These are phyloP conservation scores for Hippocampus guttulatus DNA, from an alignment of 2,113 vertebrate species.

Conservation along the genomic window DNA sequence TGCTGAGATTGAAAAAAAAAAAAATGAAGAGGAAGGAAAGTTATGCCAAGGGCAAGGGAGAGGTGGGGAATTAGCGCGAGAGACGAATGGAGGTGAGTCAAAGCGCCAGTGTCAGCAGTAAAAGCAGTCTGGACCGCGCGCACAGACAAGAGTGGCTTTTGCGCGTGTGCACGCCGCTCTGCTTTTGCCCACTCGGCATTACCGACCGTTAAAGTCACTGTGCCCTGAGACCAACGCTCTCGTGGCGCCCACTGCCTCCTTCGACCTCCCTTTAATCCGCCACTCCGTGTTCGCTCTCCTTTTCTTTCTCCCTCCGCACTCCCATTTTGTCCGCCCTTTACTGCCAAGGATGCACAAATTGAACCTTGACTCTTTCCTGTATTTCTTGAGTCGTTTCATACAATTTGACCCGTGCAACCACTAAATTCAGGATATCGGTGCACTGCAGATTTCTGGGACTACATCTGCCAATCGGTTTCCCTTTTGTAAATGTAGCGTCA, in stretches of 20 bases:
- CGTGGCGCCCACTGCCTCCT: slow-evolving; percentile 14
- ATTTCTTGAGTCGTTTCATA: background rate
- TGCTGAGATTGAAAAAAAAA: slow-evolving; percentile 11
- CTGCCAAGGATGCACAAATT: slow-evolving; percentile 1
- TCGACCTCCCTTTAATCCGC: slow-evolving; percentile 14
- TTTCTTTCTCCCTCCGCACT: background rate
- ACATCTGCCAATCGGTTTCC: too few species aligned
- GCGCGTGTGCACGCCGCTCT: slow-evolving; percentile 43
- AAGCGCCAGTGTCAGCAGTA: slow-evolving; percentile 59
- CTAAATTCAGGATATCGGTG: too few species aligned
- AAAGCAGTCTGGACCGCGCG: slow-evolving; percentile 56
- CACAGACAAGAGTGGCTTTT: slow-evolving; percentile 34
- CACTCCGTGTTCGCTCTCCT: background rate
- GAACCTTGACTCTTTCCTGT: slow-evolving; percentile 17
- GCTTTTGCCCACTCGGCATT: slow-evolving; percentile 63
- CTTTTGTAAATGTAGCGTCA: too few species aligned
- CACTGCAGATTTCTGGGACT: too few species aligned
- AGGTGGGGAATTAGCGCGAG: slow-evolving; percentile 17
- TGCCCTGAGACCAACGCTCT: slow-evolving; percentile 56
- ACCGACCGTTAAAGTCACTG: slow-evolving; percentile 68
- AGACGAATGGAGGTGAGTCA: slow-evolving; percentile 31
- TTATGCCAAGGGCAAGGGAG: slow-evolving; percentile 13
- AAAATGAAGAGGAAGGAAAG: slow-evolving; percentile 21
- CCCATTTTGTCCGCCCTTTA: slow-evolving; percentile 16
- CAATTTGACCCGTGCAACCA: too few species aligned